Percentiles rank a stretch among this genome's conserved stretches.
These are phyloP conservation scores for Syngnathus acus DNA, from an alignment of 2,797 vertebrate genomes.

Conservation along the genomic window DNA sequence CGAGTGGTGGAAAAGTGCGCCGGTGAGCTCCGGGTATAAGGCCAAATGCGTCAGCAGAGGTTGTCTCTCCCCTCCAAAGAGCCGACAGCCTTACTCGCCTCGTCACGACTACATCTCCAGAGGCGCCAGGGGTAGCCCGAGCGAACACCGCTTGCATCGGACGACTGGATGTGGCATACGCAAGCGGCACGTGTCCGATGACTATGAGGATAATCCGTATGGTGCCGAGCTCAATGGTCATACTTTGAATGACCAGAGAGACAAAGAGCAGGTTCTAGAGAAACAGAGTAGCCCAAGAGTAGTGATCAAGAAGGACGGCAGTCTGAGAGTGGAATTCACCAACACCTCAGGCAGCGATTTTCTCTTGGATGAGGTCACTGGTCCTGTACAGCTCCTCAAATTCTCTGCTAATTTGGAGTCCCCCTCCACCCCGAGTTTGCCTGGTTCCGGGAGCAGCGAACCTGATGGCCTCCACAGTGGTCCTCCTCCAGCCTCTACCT, in stretches of 20 bases:
- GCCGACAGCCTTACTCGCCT: slow-evolving; percentile 74
- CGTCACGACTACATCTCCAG: slow-evolving; percentile 73
- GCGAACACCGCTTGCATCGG: slow-evolving; percentile 45
- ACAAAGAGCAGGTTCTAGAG: slow-evolving; percentile 59
- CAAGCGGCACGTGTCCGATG: slow-evolving; percentile 57
- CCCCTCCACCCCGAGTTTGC: slow-evolving; percentile 61
- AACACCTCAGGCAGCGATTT: slow-evolving; percentile 66
- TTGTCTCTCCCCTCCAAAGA: slow-evolving; percentile 85
- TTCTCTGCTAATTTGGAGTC: slow-evolving; percentile 80
- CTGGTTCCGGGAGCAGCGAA: slow-evolving; percentile 57
- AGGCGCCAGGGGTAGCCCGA: slow-evolving; percentile 53
- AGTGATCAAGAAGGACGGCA: slow-evolving; percentile 88
- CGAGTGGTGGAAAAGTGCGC: slow-evolving; percentile 73
- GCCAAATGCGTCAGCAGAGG: slow-evolving; percentile 78
- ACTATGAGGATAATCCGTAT: slow-evolving; percentile 68
- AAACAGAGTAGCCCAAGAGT: slow-evolving; percentile 83
- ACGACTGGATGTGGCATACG: slow-evolving; percentile 55
- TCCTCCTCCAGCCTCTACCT: slow-evolving; percentile 65
- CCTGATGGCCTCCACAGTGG: slow-evolving; percentile 55
- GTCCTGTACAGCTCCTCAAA: slow-evolving; percentile 86
- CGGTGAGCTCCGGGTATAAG: slow-evolving; percentile 72
- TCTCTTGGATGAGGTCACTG: slow-evolving; percentile 65
- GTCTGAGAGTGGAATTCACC: slow-evolving; percentile 87
- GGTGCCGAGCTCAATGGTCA: slow-evolving; percentile 67
- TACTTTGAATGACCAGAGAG: slow-evolving; percentile 65